A percentile compares a stretch with the other conserved stretches of the same genome.
These are phyloP conservation scores for Hipparchia semele DNA, from an alignment of 2,888 invertebrate genomes.

Conservation along the genomic window DNA sequence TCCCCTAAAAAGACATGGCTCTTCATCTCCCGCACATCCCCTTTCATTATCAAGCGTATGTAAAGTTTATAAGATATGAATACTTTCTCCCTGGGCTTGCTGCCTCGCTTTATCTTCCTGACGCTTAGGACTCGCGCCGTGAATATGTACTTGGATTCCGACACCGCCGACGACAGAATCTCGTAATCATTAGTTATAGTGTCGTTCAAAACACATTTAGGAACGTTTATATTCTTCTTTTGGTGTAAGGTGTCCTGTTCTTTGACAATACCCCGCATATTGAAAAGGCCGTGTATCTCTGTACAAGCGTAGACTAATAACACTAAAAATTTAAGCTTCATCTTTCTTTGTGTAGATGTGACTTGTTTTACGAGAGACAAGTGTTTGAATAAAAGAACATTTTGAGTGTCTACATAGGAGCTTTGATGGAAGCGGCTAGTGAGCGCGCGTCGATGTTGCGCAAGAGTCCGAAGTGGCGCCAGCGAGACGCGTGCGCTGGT, in stretches of 20 bases:
- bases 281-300: conserved; percentile 66
- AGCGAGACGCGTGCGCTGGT: conserved; percentile 80
- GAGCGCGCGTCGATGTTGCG: conserved; percentile 68
- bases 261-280: conserved; percentile 66
- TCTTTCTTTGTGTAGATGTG: conserved; percentile 51
- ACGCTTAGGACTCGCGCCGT: conserved; percentile 76
- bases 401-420: conserved; percentile 55
- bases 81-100: conserved; percentile 65
- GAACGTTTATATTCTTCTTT: conserved; percentile 74
- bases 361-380: conserved; percentile 52
- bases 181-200: conserved; percentile 82
- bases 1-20: conserved; percentile 71
- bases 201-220: conserved; percentile 80
- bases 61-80: conserved; percentile 77
- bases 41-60: conserved; percentile 74
- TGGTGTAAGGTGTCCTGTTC: conserved; percentile 70
- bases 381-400: conserved; percentile 60
- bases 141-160: conserved; percentile 81
- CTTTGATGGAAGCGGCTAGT: conserved; percentile 63
- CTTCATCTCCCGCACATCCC: conserved; percentile 68
- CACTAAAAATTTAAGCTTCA: conserved; percentile 72
- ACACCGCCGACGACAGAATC: conserved; percentile 80
- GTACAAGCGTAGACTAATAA: conserved; percentile 65
- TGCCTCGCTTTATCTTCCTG: conserved; percentile 75
- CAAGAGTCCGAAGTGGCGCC: conserved; percentile 73